Evolutionary conservation across 2,797 vertebrate species (phyloP), one percentile per base, ranked within the genome.

Genomic region (Epinephelus awoara): DNA sequence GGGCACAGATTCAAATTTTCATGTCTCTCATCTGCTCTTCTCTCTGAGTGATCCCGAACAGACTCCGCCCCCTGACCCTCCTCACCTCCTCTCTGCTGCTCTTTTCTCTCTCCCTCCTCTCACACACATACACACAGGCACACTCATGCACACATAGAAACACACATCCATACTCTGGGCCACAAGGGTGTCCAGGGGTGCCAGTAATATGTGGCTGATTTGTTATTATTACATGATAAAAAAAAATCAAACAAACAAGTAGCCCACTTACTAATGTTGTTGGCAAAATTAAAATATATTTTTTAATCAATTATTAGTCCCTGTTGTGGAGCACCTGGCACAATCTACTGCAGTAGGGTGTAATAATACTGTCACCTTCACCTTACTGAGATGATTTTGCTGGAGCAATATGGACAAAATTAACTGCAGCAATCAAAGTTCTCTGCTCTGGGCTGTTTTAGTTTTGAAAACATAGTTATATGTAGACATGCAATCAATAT

Each of bases 81-180:
- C 6, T 23, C 50, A 19, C 15, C 17, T 58, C 19, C 19, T 52
- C 46, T 49, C 11, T 23, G 61, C 42, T 71, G 27, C 55, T 70
- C 61, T 59, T 44, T 55, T 38, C 38, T 21, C 42, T 67, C 47
- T 52, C 18, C n/a, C 49, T 57, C 15, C 69, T 52, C 21, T 72
- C 38, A 34, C n/a, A 29, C 49, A 6, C 50, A 12, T 13, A n/a
- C 51, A 44, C 29, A 57, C 34, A 34, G 7, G 34, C 34, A n/a
- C 56, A 49, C 34, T 15, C 40, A 54, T 38, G 19, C 69, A 44
- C 8, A n/a, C 38, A 23, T 27, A 7, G 3, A 72, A 23, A 57
- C 54, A 64, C 61, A 78, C 40, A 19, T 58, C 61, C 27, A 17
- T n/a, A 47, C 68, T 50, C 2, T 54, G 2, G 27, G 13, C 18